Evolutionary conservation across 2,888 invertebrate species (phyloP), one percentile per base, ranked within the genome.

Genomic region (Octonoba sinensis): DNA sequence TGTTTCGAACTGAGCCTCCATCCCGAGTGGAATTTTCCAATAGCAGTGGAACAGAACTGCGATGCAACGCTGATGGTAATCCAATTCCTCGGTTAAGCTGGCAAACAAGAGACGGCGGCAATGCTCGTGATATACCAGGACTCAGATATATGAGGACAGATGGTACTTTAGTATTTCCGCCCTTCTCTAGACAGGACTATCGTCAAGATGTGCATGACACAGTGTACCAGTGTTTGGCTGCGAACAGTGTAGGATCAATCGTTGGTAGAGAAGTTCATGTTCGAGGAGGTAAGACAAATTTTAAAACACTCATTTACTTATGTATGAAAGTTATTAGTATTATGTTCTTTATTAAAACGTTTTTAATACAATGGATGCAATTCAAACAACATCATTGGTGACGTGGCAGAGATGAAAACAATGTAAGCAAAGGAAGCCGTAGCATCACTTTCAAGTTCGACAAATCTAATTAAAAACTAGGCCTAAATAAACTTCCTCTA

Each of bases 171-270:
- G 86, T 86, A 24, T 87, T 89, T 82, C 86, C 86, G 18, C 86
- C 88, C 13, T 88, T 88, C 82, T 85, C 86, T 1, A 85, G 85
- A 15, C 70, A 72, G 1, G 82, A 84, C 24, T 87, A 87, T 64
- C 71, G 84, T 49, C 85, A 87, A 0, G 84, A 86, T 27, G 85
- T 88, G 6, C 88, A 88, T 78, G 86, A 86, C 2, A 85, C 87
- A 66, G 86, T 86, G 11, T 88, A 88, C 84, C 85, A 87, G 49
- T 89, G 89, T 78, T 82, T 86, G n/a, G 88, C 88, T 1, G 57
- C 83, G 15, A 88, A 88, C 83, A 66, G 83, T 3, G 87, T 86
- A n/a, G 88, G 88, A 1, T 85, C 85, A 13, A 86, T 88, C 47
- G 83, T 87, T 59, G 88, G 88, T 77, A 84, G 87, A 60, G 85